Percentiles rank a stretch among this genome's conserved stretches.
phyloP scores from a whole-genome alignment of 1,140 invertebrate species.

The Scaptomyza graminum region DNA sequence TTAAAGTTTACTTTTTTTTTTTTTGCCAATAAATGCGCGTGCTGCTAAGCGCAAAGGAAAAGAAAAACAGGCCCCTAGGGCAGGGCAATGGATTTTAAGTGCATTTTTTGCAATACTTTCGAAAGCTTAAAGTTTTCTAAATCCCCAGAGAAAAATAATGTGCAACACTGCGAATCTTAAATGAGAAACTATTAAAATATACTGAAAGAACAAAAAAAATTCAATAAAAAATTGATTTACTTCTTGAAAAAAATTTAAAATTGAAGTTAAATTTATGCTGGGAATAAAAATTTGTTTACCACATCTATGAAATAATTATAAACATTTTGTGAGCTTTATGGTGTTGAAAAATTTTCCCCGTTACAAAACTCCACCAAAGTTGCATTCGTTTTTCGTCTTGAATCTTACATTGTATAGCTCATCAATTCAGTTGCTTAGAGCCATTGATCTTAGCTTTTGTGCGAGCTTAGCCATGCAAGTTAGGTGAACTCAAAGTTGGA shows the following conservation, averaged over 20 bases:
- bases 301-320: not conserved
- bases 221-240: no score
- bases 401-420: not conserved
- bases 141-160: not conserved
- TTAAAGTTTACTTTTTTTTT: slow-evolving; percentile 16
- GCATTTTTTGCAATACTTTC: slow-evolving; percentile 2
- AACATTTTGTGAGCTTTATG: no score
- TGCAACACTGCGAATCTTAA: not conserved
- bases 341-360: no score
- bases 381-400: not conserved
- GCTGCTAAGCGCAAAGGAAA: slow-evolving; percentile 6
- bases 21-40: slow-evolving; percentile 34
- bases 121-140: not conserved
- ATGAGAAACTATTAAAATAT: not conserved
- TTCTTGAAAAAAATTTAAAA: no score
- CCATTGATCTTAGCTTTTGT: slow-evolving; percentile 37
- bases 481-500: slow-evolving; percentile 35
- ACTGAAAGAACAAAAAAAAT: no score
- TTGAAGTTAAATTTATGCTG: not conserved
- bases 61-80: slow-evolving; percentile 1
- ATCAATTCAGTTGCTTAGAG: slow-evolving; percentile 27
- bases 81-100: slow-evolving; percentile 5
- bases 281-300: not conserved
- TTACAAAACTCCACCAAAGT: no score
- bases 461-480: slow-evolving; percentile 38